Evolutionary conservation across 64 coral and sea anemone genomes (phyloP), one percentile per base, ranked within the genome.

Genomic region (Stichodactyla mertensii): DNA sequence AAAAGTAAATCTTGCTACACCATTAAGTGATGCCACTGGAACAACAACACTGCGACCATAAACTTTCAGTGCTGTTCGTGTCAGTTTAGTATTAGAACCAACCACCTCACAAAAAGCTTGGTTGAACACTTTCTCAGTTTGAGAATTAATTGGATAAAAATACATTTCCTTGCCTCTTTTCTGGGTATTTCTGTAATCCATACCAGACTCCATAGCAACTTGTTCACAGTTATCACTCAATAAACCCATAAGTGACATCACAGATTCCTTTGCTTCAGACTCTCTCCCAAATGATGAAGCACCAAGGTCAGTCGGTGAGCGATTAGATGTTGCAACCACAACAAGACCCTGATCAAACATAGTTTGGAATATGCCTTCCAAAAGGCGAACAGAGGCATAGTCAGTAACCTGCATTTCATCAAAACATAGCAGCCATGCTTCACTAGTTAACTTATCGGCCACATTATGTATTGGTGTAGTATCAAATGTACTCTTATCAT

Each of bases 341-440:
- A 95, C 83, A 51, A 85, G 27, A 22, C 93, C 93, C 57, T 52
- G 79, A 77, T 95, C 83, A 88, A 95, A 88, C 89, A 95, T 88
- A 55, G 83, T 91, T 16, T 86, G 87, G 6, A 95, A 95, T 8
- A 95, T 55, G 16, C 93, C 93, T 77, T 95, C 93, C 51, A 95
- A 54, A 27, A 95, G 79, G 13, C 93, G 93, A 27, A 91, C 90
- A 15, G 93, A 88, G 13, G 86, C 93, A 70, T 92, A 95, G 84
- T 95, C 93, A 51, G 93, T 85, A 22, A 95, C 69, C 74, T 95
- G 93, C 89, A 95, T 89, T 54, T 95, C 93, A 64, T 95, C 93
- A 92, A 95, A 95, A 52, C 93, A 95, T 54, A 95, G 89, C 60
- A 95, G 57, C 93, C 89, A 91, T 4, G 89, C 85, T 78, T 88